Evolutionary conservation across 1,140 invertebrate genomes (phyloP).

Genomic region (Paraescarpia echinospica): DNA sequence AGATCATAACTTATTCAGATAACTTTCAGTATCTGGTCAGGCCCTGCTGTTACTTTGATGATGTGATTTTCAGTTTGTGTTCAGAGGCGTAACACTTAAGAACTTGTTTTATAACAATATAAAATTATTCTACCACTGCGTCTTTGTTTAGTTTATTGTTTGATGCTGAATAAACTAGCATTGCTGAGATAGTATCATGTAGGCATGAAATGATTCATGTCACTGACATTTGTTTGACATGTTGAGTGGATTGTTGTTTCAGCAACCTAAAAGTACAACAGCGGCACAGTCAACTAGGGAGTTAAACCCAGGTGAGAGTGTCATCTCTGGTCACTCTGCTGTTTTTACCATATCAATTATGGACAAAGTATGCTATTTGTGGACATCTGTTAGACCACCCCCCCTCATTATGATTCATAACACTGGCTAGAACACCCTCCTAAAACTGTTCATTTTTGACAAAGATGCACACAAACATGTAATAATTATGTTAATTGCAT

Average conservation of each 20-base stretch:
- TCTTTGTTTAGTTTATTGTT: neutral
- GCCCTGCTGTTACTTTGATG: neutral
- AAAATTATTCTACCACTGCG: neutral
- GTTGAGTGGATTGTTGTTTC: constrained; percentile 27
- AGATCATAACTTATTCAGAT: neutral
- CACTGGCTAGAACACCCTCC: too few relatives aligned
- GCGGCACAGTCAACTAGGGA: constrained; percentile 50
- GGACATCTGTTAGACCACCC: too few relatives aligned
- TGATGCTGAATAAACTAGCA: neutral
- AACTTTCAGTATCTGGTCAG: neutral
- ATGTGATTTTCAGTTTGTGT: neutral
- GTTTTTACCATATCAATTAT: too few relatives aligned
- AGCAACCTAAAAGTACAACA: constrained; percentile 57
- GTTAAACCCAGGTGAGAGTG: constrained; percentile 52
- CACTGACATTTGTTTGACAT: neutral
- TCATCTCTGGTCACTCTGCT: too few relatives aligned
- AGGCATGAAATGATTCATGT: neutral
- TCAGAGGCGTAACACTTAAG: neutral
- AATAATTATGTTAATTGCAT: too few relatives aligned
- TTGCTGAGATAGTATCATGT: constrained; percentile 14
- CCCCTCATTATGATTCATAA: too few relatives aligned
- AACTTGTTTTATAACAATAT: neutral
- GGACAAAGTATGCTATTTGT: too few relatives aligned
- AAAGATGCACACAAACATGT: too few relatives aligned
- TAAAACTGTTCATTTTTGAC: too few relatives aligned